Percentiles rank a stretch among this genome's conserved stretches.
Conservation (phyloP, 1,140 invertebrate genomes). For the Trachymyrmex cornetzi region DNA sequence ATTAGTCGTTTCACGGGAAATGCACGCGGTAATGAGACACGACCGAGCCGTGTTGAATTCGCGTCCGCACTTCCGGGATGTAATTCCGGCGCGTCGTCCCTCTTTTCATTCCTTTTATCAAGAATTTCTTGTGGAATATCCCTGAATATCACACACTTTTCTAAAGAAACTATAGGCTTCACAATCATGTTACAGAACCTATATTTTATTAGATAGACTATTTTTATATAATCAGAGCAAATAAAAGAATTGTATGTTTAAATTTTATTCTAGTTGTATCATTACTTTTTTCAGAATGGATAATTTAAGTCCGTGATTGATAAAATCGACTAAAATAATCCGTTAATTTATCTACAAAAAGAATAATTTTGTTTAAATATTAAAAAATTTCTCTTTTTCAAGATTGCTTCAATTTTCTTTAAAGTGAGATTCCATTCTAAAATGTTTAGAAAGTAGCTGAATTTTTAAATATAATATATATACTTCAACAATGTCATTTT, state of each 20-base stretch:
- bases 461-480: too few relatives aligned
- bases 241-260: not conserved
- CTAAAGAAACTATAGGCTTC: not conserved
- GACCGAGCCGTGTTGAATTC: slow-evolving; percentile 58
- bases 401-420: too few relatives aligned
- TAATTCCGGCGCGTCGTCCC: slow-evolving; percentile 24
- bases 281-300: not conserved
- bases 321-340: not conserved
- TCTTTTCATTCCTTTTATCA: slow-evolving; percentile 38
- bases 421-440: too few relatives aligned
- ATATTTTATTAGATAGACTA: slow-evolving; percentile 2
- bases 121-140: not conserved
- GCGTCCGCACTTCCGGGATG: slow-evolving; percentile 73
- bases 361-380: too few relatives aligned
- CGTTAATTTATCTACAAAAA: not conserved
- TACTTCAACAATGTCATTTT: too few relatives aligned
- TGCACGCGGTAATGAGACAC: slow-evolving; percentile 77
- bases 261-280: not conserved
- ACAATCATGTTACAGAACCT: not conserved
- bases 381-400: too few relatives aligned
- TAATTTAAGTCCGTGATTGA: not conserved
- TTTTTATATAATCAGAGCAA: not conserved
- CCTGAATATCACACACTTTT: not conserved
- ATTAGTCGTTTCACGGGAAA: slow-evolving; percentile 80
- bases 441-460: too few relatives aligned